These are phyloP conservation scores for Apteryx owenii DNA, from an alignment of 2,113 vertebrate genomes.

Conservation along the genomic window DNA sequence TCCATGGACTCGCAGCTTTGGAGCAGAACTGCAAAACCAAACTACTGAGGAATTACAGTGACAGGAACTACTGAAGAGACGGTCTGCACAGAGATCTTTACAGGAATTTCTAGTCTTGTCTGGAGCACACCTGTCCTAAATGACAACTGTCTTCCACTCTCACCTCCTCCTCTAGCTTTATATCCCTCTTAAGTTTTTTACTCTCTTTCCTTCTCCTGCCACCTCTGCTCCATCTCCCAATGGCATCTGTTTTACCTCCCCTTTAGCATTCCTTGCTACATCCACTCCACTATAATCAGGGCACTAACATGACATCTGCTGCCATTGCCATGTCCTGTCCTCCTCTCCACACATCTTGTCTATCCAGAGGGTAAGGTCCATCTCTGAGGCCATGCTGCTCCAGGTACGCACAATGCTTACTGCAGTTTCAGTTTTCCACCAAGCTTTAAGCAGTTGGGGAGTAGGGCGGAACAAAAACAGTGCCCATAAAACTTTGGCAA, in stretches of 20 bases:
- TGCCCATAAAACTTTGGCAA: not conserved
- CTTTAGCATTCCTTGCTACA: not conserved
- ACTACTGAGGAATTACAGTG: not conserved
- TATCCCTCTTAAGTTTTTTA: not conserved
- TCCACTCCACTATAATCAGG: not conserved
- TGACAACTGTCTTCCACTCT: not conserved
- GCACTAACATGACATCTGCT: not conserved
- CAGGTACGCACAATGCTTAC: fast-evolving
- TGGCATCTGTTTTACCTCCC: not conserved
- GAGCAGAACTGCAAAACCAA: not conserved
- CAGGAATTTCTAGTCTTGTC: not conserved
- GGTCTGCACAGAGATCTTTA: not conserved
- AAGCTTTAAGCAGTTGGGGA: too few relatives aligned
- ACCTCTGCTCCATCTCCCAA: not conserved
- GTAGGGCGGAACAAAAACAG: not conserved
- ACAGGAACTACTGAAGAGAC: not conserved
- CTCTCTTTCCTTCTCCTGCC: not conserved
- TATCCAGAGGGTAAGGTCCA: not conserved
- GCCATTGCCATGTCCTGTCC: not conserved
- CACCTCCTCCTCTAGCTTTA: not conserved
- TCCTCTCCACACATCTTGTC: not conserved
- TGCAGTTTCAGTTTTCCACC: not conserved
- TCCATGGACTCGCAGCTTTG: not conserved
- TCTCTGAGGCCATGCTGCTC: not conserved
- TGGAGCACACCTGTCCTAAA: not conserved